phyloP scores from a whole-genome alignment of 2,113 vertebrate genomes.

The Ptyas mucosa region DNA sequence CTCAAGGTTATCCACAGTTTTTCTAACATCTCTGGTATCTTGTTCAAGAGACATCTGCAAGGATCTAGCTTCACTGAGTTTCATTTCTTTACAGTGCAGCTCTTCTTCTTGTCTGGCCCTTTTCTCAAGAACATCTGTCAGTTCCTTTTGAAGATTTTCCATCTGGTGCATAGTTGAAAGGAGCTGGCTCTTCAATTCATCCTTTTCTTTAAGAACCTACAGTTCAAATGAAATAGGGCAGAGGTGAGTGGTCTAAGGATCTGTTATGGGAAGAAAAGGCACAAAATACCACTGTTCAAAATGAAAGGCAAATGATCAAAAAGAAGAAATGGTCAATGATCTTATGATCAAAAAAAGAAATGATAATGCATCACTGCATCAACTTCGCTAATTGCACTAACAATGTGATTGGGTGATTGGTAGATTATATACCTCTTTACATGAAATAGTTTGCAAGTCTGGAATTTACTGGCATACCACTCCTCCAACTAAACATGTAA shows the following conservation, averaged over 20 bases:
- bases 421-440: neutral
- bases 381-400: neutral
- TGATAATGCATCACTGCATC: neutral
- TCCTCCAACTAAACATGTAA: neutral
- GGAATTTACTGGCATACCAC: neutral
- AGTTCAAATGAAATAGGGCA: neutral
- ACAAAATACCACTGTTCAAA: neutral
- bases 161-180: conserved; percentile 78
- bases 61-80: conserved; percentile 75
- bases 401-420: neutral
- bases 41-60: conserved; percentile 76
- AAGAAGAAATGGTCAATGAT: neutral
- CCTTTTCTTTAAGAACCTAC: conserved; percentile 81
- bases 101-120: conserved; percentile 86
- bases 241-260: neutral
- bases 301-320: neutral
- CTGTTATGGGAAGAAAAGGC: neutral
- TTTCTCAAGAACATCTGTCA: conserved; percentile 78
- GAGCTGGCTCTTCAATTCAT: conserved; percentile 77
- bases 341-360: neutral
- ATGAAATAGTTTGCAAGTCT: neutral
- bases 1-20: conserved; percentile 71
- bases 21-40: conserved; percentile 76
- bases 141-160: conserved; percentile 81
- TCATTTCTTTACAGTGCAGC: conserved; percentile 77